Conservation (phyloP, 2,113 vertebrate genomes). For the Hemibagrus wyckioides region DNA sequence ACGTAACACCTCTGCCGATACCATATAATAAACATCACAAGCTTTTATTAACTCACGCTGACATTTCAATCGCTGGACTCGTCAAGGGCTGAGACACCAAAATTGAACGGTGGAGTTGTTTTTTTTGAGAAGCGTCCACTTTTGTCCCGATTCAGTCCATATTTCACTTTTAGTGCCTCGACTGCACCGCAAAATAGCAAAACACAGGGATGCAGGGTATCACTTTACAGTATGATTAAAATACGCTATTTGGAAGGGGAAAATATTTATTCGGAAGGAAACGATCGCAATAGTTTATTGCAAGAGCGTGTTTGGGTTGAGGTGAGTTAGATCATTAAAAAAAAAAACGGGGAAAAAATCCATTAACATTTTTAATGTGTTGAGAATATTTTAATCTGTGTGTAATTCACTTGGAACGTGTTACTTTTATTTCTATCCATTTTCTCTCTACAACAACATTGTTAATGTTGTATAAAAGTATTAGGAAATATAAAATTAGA, state of each 20-base stretch:
- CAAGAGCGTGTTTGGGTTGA: conserved; percentile 59
- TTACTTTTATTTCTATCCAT: background rate
- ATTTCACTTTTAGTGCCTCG: conserved; percentile 36
- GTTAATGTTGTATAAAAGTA: background rate
- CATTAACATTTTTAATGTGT: background rate
- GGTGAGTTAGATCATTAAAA: conserved; percentile 41
- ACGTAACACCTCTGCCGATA: conserved; percentile 27
- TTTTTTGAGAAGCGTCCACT: conserved; percentile 21
- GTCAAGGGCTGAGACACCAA: background rate
- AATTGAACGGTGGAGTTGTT: conserved; percentile 3
- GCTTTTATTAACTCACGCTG: conserved; percentile 41
- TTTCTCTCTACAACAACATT: background rate
- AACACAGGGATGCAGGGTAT: conserved; percentile 27
- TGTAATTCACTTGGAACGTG: background rate
- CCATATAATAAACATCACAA: conserved; percentile 43
- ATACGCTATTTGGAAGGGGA: background rate
- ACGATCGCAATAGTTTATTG: conserved; percentile 55
- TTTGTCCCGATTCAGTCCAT: conserved; percentile 31
- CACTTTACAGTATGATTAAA: conserved; percentile 39
- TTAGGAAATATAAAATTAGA: background rate
- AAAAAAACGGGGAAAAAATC: background rate
- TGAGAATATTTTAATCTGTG: background rate
- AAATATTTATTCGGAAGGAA: conserved; percentile 31
- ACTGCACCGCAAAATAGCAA: conserved; percentile 19
- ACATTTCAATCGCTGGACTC: conserved; percentile 30